Conservation (phyloP, 2,113 vertebrate species). For the Hyperopisus bebe region DNA sequence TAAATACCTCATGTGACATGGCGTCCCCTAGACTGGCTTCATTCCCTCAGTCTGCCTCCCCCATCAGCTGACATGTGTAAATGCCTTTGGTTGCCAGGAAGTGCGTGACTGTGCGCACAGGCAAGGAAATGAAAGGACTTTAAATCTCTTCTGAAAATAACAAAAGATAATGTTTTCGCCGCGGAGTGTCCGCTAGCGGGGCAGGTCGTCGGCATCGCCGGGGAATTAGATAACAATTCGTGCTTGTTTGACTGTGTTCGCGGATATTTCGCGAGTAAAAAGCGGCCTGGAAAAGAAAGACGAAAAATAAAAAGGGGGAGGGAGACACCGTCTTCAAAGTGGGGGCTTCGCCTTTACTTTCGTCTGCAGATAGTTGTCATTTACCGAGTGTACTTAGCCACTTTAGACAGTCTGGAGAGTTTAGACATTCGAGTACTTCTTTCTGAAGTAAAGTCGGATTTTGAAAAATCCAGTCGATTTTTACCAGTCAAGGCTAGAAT, state of each 20-base stretch:
- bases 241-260: neutral
- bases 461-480: neutral
- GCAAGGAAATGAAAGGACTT: constrained; percentile 41
- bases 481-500: neutral
- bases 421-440: neutral
- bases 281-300: constrained; percentile 22
- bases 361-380: neutral
- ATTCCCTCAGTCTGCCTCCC: constrained; percentile 31
- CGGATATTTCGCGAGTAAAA: neutral
- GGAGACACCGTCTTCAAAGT: neutral
- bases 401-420: neutral
- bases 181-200: constrained; percentile 37
- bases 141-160: neutral
- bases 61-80: constrained; percentile 55
- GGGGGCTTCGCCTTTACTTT: neutral
- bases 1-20: neutral
- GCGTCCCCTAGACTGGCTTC: constrained; percentile 21
- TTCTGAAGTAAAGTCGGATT: neutral
- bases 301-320: constrained; percentile 5
- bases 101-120: constrained; percentile 35
- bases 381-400: neutral
- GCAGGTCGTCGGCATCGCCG: neutral
- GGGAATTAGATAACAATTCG: neutral
- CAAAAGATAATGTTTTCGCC: neutral
- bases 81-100: constrained; percentile 50